These are phyloP conservation scores for Zeugodacus cucurbitae DNA, from an alignment of 1,140 invertebrate genomes.

Conservation along the genomic window DNA sequence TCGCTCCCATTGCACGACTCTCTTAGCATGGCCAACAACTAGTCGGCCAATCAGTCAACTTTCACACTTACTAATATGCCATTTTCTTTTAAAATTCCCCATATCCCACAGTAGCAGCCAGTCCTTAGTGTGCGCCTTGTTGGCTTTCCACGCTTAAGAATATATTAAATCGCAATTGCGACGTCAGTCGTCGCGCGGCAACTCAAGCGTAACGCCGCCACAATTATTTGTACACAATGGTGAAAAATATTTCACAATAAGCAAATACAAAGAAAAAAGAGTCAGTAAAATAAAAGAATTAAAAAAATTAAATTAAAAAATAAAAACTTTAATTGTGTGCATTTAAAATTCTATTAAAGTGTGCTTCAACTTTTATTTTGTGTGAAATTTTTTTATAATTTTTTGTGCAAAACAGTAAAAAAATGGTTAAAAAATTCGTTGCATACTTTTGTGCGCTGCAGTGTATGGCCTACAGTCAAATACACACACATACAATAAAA, in stretches of 20 bases:
- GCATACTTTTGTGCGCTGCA: background rate
- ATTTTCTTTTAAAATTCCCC: background rate
- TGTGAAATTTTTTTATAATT: no score
- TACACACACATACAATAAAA: background rate
- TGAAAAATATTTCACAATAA: background rate
- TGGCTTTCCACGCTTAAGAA: constrained; percentile 42
- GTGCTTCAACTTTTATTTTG: background rate
- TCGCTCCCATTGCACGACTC: background rate
- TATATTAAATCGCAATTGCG: constrained; percentile 46
- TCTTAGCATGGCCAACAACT: background rate
- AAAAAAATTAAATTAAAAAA: background rate
- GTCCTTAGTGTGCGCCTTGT: background rate
- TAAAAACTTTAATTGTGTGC: background rate
- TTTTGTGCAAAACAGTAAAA: no score
- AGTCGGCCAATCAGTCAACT: background rate
- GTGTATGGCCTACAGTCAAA: background rate
- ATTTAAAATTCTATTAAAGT: no score
- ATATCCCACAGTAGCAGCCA: no score
- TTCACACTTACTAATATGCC: background rate
- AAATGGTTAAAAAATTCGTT: no score
- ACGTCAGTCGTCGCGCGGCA: constrained; percentile 53
- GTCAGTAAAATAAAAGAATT: background rate
- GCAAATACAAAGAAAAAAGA: background rate
- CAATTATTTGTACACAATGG: background rate
- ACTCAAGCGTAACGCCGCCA: background rate